Evolutionary conservation across 2,113 vertebrate genomes (phyloP), one percentile per base, ranked within the genome.

Genomic region (Halcyon senegalensis): DNA sequence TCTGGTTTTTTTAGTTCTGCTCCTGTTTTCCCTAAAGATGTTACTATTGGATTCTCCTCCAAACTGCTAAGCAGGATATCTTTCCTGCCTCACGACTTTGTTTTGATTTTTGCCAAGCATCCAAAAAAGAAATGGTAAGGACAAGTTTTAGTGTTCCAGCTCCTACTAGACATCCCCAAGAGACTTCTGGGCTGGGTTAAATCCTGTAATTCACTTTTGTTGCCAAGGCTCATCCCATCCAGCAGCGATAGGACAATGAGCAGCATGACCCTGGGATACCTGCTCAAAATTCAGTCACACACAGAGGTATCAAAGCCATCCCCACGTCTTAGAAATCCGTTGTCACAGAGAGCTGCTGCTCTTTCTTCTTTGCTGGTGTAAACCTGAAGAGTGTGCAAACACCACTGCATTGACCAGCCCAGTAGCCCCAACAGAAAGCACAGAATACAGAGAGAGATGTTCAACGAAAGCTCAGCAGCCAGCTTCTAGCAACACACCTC

Each of bases 91-190:
- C 41, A n/a, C 24, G 84, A 44, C 27, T 75, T 91, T 16, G 53
- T 33, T 93, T 92, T 63, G 37, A 62, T 70, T 87, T 74, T 92
- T 84, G 53, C 75, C 87, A 43, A 37, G 31, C 48, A 62, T 68
- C 75, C 70, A 94, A 27, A 6, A 16, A 21, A 72, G 39, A 76
- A 84, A 72, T 6, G 18, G 10, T 68, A 89, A 68, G 35, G 58
- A 41, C 18, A 43, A 13, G 17, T 75, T 77, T 77, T 72, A 72
- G 48, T 60, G 81, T 84, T 75, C 30, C 58, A 84, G 58, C 37
- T 95, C 56, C 17, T 67, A 41, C 31, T 33, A 68, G 70, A 81
- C 69, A 78, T 11, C 24, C 30, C 39, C 3, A 2, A 37, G 39
- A 77, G 58, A 73, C 28, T 55, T 68, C 46, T 44, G 64, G 33